phyloP scores from a whole-genome alignment of 1,140 invertebrate species.

The Anthonomus grandis region DNA sequence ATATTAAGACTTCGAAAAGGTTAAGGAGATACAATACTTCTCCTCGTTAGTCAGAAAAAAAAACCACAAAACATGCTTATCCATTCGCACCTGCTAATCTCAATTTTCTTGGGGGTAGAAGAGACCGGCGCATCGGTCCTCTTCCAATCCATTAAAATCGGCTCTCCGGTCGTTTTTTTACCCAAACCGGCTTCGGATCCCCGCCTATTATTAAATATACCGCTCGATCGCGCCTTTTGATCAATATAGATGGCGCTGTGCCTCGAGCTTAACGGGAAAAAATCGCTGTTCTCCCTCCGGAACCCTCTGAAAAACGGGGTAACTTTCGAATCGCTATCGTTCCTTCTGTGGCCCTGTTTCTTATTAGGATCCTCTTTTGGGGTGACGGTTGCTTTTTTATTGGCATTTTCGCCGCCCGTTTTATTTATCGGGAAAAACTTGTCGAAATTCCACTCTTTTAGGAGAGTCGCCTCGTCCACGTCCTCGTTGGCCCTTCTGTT shows the following conservation, averaged over 20 bases:
- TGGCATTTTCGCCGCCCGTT: conserved; percentile 47
- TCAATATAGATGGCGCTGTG: conserved; percentile 68
- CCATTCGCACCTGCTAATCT: conserved; percentile 13
- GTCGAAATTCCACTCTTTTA: conserved; percentile 81
- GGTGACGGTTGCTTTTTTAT: conserved; percentile 44
- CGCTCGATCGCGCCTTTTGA: conserved; percentile 56
- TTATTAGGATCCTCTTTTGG: conserved; percentile 41
- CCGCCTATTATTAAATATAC: conserved; percentile 62
- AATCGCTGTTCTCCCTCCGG: conserved; percentile 75
- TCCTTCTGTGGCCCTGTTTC: conserved; percentile 55
- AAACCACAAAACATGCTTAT: conserved; percentile 12
- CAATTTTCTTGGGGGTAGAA: conserved; percentile 24
- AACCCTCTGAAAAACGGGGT: conserved; percentile 73
- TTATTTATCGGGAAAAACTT: conserved; percentile 67
- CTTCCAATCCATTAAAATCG: conserved; percentile 66
- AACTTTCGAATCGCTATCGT: conserved; percentile 67
- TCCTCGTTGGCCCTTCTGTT: conserved; percentile 48
- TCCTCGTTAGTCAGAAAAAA: not conserved
- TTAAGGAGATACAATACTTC: too few relatives aligned
- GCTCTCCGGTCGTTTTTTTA: conserved; percentile 59
- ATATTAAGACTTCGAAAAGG: too few relatives aligned
- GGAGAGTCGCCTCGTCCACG: conserved; percentile 66
- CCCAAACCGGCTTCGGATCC: conserved; percentile 54
- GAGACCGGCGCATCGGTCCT: conserved; percentile 49
- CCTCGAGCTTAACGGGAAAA: conserved; percentile 66